Conservation (phyloP, 92 coral and sea anemone species). For the Muricea muricata region DNA sequence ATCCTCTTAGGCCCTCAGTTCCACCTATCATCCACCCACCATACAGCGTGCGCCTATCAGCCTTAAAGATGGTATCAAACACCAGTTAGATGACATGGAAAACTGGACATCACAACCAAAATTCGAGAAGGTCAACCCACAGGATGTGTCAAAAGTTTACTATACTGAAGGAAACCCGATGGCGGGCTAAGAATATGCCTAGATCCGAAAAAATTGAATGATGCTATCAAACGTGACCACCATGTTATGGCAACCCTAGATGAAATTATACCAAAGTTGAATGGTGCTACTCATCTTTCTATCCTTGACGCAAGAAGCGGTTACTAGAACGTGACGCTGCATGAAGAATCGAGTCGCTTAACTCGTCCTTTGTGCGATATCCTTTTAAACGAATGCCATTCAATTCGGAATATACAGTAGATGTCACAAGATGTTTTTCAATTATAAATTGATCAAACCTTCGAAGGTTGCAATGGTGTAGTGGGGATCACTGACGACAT, state of each 20-base stretch:
- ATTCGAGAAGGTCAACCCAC: slow-evolving; percentile 70
- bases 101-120: slow-evolving; percentile 57
- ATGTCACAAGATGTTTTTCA: slow-evolving; percentile 72
- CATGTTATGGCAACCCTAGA: slow-evolving; percentile 64
- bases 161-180: slow-evolving; percentile 60
- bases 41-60: slow-evolving; percentile 43
- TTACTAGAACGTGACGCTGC: slow-evolving; percentile 38
- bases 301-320: slow-evolving; percentile 65
- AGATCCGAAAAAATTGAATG: slow-evolving; percentile 49
- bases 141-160: slow-evolving; percentile 63
- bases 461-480: slow-evolving; percentile 57
- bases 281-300: slow-evolving; percentile 51
- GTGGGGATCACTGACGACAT: slow-evolving; percentile 61
- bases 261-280: slow-evolving; percentile 63
- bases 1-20: slow-evolving; percentile 50
- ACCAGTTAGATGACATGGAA: slow-evolving; percentile 66
- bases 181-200: slow-evolving; percentile 54
- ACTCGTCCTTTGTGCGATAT: slow-evolving; percentile 43
- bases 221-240: slow-evolving; percentile 67
- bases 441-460: slow-evolving; percentile 64
- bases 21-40: slow-evolving; percentile 60
- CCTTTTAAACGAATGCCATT: slow-evolving; percentile 60
- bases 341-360: background rate
- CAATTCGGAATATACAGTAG: slow-evolving; percentile 46
- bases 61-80: slow-evolving; percentile 66